Conservation (phyloP, 1,140 invertebrate genomes). For the Tetramorium alpestre region DNA sequence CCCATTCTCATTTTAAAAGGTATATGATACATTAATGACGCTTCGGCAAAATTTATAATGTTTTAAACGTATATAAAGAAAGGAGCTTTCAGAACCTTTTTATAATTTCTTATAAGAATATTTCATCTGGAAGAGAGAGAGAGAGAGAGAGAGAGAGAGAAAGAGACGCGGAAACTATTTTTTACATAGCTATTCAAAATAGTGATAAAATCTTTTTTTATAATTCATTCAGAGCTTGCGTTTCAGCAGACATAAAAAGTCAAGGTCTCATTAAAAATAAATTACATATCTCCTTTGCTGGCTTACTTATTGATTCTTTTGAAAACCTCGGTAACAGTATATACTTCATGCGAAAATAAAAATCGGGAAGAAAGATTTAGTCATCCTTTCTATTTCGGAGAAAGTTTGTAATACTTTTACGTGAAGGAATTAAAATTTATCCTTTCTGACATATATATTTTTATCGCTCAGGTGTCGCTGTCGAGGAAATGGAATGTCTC, state of each 20-base stretch:
- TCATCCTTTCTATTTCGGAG: neutral
- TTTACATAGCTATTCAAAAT: neutral
- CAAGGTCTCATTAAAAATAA: neutral
- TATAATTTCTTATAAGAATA: neutral
- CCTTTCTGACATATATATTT: neutral
- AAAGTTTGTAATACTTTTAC: neutral
- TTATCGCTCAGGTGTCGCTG: slow-evolving; percentile 84
- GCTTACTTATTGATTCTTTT: neutral
- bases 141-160: neutral
- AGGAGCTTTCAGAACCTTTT: neutral
- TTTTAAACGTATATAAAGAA: neutral
- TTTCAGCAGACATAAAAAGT: neutral
- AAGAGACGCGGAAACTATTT: neutral
- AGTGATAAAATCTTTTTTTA: neutral
- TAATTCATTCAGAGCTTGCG: neutral
- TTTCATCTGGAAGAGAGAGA: neutral
- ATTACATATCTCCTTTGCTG: neutral
- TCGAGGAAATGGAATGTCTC: slow-evolving; percentile 89
- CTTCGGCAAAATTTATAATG: neutral
- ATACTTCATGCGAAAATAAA: neutral
- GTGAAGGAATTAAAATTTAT: neutral
- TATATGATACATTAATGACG: slow-evolving; percentile 54
- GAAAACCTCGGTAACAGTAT: neutral
- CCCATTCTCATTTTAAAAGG: slow-evolving; percentile 91
- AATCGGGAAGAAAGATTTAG: neutral